Conservation (phyloP, 2,113 vertebrate species). For the Apus apus region DNA sequence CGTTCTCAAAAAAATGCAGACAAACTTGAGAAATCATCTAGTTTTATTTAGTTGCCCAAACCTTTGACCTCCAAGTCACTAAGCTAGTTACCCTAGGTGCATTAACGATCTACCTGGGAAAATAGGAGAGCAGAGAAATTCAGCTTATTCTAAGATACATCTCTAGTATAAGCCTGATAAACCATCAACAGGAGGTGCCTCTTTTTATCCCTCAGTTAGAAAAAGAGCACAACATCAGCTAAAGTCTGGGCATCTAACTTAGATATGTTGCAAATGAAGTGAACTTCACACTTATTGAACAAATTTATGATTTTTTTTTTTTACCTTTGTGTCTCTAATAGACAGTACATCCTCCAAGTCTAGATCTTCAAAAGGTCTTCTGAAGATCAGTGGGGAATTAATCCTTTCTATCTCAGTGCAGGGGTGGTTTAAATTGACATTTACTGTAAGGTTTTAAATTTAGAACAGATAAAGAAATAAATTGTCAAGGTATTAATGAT, state of each 20-base stretch:
- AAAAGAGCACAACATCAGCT: not conserved
- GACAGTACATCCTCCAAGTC: not conserved
- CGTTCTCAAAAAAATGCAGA: not conserved
- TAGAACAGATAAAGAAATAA: not conserved
- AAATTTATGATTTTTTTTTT: not conserved
- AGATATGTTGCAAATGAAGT: not conserved
- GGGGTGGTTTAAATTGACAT: not conserved
- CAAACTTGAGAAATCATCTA: not conserved
- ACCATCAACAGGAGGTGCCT: not conserved
- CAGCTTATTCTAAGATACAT: not conserved
- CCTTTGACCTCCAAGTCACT: not conserved
- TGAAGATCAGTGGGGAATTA: fast-evolving
- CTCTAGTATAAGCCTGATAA: not conserved
- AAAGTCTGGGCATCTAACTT: not conserved
- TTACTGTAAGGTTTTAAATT: not conserved
- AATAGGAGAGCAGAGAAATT: not conserved
- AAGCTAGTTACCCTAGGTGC: not conserved
- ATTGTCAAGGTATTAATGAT: not conserved
- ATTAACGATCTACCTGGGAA: not conserved
- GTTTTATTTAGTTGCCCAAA: not conserved
- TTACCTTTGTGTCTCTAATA: not conserved
- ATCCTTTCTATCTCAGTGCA: not conserved
- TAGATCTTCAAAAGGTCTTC: not conserved
- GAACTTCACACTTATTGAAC: not conserved
- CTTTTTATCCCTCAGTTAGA: not conserved